These are phyloP conservation scores for Zapus hudsonius DNA, from an alignment of 2,113 vertebrate genomes.

Conservation along the genomic window DNA sequence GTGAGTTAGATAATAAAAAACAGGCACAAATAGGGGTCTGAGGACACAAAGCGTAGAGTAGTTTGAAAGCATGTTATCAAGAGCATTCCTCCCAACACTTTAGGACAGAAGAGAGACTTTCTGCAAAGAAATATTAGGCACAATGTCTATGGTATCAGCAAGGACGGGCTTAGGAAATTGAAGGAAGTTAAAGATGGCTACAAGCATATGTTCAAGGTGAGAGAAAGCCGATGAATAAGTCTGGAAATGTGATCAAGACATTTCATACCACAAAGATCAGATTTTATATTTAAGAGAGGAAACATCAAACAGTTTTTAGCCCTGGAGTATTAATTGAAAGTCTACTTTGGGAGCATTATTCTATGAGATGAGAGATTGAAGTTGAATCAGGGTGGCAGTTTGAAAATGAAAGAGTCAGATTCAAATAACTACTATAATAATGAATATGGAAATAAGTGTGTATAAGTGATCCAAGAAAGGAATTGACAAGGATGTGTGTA, in stretches of 20 bases:
- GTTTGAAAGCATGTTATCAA: not conserved
- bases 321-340: not conserved
- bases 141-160: not conserved
- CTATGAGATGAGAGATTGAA: not conserved
- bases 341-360: not conserved
- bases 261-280: not conserved
- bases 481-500: not conserved
- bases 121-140: not conserved
- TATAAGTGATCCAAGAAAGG: not conserved
- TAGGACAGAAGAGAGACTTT: not conserved
- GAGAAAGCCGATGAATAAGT: not conserved
- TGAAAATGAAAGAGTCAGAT: not conserved
- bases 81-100: not conserved
- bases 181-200: not conserved
- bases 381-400: not conserved
- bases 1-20: not conserved
- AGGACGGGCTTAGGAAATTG: rapidly evolving
- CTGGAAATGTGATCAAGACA: not conserved
- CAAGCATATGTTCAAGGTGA: not conserved
- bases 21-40: not conserved
- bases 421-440: too few relatives aligned
- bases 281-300: not conserved
- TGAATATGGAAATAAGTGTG: not conserved
- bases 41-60: not conserved
- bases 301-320: not conserved